Conservation (phyloP, 2,797 vertebrate species). For the Loris lydekkerianus region DNA sequence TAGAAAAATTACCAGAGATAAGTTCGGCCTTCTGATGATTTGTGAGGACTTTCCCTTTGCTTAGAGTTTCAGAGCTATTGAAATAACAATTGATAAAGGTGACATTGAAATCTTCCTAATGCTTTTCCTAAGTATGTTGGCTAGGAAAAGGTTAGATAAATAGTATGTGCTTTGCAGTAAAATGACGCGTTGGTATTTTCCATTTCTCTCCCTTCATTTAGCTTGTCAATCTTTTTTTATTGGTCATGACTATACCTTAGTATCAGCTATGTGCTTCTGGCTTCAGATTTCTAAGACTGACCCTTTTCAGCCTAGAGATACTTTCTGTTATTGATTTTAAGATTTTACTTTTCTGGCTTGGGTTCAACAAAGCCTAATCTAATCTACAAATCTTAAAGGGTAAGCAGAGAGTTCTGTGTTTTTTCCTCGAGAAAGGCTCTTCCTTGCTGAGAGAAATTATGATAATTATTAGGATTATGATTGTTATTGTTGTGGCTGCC, state of each 20-base stretch:
- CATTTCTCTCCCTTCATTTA: conserved; percentile 2
- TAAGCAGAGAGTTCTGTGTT: neutral
- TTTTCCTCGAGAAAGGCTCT: neutral
- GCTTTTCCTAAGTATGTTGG: neutral
- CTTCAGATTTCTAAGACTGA: conserved; percentile 29
- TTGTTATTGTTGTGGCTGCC: neutral
- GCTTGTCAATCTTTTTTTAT: conserved; percentile 52
- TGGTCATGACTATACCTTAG: neutral
- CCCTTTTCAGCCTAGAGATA: neutral
- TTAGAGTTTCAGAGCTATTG: neutral
- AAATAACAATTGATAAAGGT: conserved; percentile 47
- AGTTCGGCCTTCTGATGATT: neutral
- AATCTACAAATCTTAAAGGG: neutral
- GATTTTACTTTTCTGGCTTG: conserved; percentile 31
- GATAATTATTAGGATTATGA: neutral
- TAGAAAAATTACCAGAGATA: conserved; percentile 10
- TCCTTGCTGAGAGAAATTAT: conserved; percentile 15
- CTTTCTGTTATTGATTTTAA: neutral
- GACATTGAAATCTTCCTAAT: conserved; percentile 21
- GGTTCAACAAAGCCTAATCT: conserved; percentile 7
- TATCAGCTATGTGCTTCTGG: neutral
- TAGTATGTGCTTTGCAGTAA: conserved; percentile 43
- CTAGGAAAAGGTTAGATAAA: conserved; percentile 61
- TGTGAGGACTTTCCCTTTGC: neutral
- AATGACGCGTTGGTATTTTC: conserved; percentile 56